phyloP scores from a whole-genome alignment of 2,888 invertebrate genomes.

The Chalcis sispes region DNA sequence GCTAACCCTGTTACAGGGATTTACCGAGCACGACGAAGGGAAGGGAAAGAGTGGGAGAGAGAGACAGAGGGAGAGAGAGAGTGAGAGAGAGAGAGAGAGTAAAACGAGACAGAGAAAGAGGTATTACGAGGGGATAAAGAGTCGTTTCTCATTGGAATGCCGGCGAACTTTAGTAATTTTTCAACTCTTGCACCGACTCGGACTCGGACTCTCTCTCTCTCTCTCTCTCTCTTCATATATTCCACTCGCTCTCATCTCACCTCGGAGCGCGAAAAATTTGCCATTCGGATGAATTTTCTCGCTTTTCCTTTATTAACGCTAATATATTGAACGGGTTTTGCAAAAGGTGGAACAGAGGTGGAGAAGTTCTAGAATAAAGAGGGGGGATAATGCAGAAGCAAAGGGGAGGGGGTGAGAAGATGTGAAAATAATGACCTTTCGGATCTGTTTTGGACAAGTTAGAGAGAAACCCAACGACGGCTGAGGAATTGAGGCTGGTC shows the following conservation, averaged over 20 bases:
- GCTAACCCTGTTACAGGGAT: conserved; percentile 73
- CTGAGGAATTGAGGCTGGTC: conserved; percentile 22
- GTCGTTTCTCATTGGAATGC: conserved; percentile 65
- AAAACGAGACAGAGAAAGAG: neutral
- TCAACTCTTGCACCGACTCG: conserved; percentile 57
- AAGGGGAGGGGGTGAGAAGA: conserved; percentile 3
- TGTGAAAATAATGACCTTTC: conserved; percentile 17
- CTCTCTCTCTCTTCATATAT: neutral
- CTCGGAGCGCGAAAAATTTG: conserved; percentile 48
- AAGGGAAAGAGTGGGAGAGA: conserved; percentile 49
- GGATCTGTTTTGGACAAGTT: neutral
- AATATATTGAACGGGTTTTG: conserved; percentile 41
- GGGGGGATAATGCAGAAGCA: too few relatives aligned
- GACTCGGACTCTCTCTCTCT: neutral
- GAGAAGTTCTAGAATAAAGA: too few relatives aligned
- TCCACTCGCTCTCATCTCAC: too few relatives aligned
- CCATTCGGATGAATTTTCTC: conserved; percentile 31
- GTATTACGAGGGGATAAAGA: conserved; percentile 60
- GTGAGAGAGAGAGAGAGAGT: conserved; percentile 50
- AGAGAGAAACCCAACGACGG: too few relatives aligned
- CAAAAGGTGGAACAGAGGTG: too few relatives aligned
- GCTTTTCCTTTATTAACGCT: conserved; percentile 45
- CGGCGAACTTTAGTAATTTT: conserved; percentile 65
- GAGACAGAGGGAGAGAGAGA: conserved; percentile 48
- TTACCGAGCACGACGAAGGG: conserved; percentile 64